Percentiles rank a stretch among this genome's conserved stretches.
phyloP scores from a whole-genome alignment of 2,113 vertebrate genomes.

The Elgaria multicarinata region DNA sequence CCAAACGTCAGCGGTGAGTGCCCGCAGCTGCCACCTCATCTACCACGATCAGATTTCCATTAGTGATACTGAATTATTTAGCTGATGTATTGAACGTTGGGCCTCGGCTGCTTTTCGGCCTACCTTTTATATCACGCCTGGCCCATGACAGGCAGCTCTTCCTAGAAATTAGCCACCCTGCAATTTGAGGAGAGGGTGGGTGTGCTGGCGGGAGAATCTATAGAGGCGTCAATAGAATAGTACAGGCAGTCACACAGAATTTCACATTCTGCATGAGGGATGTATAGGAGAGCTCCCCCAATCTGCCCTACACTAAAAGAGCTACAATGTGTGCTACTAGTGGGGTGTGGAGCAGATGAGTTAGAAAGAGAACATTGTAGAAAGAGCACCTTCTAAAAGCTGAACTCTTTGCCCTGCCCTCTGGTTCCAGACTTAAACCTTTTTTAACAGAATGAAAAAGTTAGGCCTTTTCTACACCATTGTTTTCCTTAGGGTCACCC shows the following conservation, averaged over 20 bases:
- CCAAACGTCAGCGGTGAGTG: conserved; percentile 50
- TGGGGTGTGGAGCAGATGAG: too few species aligned
- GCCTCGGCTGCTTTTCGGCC: conserved; percentile 51
- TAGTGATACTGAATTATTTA: conserved; percentile 82
- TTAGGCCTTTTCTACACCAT: too few species aligned
- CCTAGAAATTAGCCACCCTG: conserved; percentile 35
- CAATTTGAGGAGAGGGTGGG: conserved; percentile 6
- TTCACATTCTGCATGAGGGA: background rate
- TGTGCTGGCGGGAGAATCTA: background rate
- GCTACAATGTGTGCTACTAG: background rate
- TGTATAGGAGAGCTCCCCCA: too few species aligned
- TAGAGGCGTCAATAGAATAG: background rate
- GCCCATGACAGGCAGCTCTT: background rate
- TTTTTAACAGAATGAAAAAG: background rate
- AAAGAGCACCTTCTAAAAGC: background rate
- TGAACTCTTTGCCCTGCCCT: background rate
- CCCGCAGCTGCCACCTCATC: conserved; percentile 23
- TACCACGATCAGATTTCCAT: conserved; percentile 73
- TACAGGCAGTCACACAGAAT: background rate
- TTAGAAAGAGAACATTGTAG: background rate
- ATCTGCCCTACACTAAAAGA: background rate
- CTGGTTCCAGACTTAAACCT: background rate
- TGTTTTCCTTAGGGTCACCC: too few species aligned
- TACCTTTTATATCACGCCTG: conserved; percentile 15
- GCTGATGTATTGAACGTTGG: conserved; percentile 56